Percentiles rank a stretch among this genome's conserved stretches.
phyloP scores from a whole-genome alignment of 2,797 vertebrate genomes.

The Mus minutoides region DNA sequence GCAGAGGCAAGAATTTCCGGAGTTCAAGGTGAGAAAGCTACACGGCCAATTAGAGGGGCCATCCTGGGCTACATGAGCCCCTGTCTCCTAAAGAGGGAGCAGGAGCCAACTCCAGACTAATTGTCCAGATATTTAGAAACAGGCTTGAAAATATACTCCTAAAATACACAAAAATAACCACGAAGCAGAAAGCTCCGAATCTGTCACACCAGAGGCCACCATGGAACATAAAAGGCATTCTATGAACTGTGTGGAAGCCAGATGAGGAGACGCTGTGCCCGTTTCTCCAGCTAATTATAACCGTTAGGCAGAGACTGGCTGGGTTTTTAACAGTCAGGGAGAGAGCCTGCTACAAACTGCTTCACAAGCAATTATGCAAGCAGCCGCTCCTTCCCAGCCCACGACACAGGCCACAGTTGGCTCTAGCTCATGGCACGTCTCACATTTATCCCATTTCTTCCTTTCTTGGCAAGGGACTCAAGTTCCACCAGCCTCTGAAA shows the following conservation, averaged over 20 bases:
- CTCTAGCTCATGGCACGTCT: fast-evolving
- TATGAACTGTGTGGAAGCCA: background rate
- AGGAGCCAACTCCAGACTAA: background rate
- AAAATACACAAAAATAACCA: background rate
- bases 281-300: background rate
- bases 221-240: background rate
- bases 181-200: background rate
- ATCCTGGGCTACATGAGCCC: background rate
- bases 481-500: background rate
- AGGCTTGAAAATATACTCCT: background rate
- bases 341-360: background rate
- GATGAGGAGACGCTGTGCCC: background rate
- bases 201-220: background rate
- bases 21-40: background rate
- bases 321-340: fast-evolving
- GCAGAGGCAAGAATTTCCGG: background rate
- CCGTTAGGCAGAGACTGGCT: background rate
- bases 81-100: background rate
- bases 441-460: fast-evolving
- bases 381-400: fast-evolving
- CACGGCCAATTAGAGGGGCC: background rate
- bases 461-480: background rate
- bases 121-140: background rate
- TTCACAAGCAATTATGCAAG: background rate
- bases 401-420: fast-evolving